Evolutionary conservation across 2,797 vertebrate species (phyloP).

Genomic region (Antrozous pallidus): DNA sequence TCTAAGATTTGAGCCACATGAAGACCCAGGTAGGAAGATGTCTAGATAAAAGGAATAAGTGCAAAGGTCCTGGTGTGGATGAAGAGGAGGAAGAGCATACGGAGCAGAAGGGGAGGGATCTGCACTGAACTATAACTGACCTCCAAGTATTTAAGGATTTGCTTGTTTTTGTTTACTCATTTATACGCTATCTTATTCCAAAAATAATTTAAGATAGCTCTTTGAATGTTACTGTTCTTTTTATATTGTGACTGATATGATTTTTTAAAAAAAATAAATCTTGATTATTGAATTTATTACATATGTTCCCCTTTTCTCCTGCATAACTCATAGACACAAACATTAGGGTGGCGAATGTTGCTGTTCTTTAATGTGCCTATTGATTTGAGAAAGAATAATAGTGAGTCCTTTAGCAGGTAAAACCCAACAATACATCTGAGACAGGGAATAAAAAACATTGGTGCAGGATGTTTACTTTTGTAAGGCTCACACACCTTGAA

Average conservation of each 20-base stretch:
- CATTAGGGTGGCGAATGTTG: not conserved
- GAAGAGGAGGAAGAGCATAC: not conserved
- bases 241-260: no score
- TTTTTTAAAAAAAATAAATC: no score
- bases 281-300: no score
- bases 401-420: not conserved
- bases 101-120: not conserved
- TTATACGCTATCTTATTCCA: not conserved
- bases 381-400: conserved; percentile 6
- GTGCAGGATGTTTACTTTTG: not conserved
- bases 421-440: not conserved
- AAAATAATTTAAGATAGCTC: not conserved
- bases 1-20: not conserved
- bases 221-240: not conserved
- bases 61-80: not conserved
- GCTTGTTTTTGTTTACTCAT: conserved; percentile 6
- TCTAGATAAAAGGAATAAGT: not conserved
- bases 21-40: not conserved
- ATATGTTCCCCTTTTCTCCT: no score
- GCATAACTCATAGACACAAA: no score
- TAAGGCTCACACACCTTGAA: conserved; percentile 48
- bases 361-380: not conserved
- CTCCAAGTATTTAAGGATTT: conserved; percentile 1
- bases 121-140: not conserved
- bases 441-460: not conserved